Evolutionary conservation across 2,797 vertebrate genomes (phyloP).

Genomic region (Apogon talboti): DNA sequence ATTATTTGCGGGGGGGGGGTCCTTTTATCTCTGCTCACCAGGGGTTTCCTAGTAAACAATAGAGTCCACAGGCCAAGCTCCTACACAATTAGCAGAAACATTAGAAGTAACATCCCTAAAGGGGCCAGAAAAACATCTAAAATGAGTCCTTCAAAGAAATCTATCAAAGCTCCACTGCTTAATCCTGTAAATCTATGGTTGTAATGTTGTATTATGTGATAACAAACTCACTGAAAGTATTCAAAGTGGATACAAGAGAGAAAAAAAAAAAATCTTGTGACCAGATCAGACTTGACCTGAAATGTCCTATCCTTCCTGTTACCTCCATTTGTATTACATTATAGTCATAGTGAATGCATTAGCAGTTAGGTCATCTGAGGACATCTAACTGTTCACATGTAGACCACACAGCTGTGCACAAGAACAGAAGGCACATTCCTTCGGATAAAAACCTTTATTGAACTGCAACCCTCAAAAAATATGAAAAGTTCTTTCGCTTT

Average conservation of each 20-base stretch:
- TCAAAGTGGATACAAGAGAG: background rate
- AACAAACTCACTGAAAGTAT: background rate
- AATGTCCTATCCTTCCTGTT: conserved; percentile 17
- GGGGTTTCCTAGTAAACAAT: conserved; percentile 39
- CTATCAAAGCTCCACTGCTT: background rate
- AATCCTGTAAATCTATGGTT: background rate
- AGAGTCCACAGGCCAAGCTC: conserved; percentile 20
- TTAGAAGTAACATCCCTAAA: conserved; percentile 22
- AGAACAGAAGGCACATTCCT: background rate
- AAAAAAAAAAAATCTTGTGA: conserved; percentile 16
- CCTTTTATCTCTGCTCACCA: conserved; percentile 52
- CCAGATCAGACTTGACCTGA: background rate
- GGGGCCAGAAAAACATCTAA: conserved; percentile 36
- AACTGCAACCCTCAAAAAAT: conserved; percentile 52
- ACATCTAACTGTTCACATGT: background rate
- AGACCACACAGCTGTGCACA: background rate
- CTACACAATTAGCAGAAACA: conserved; percentile 37
- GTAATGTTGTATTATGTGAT: background rate
- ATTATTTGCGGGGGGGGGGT: conserved; percentile 35
- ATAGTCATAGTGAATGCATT: conserved; percentile 6
- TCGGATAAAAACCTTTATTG: conserved; percentile 58
- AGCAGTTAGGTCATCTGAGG: background rate
- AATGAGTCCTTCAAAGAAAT: conserved; percentile 11
- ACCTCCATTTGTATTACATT: conserved; percentile 24
- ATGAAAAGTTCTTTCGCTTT: conserved; percentile 52